These are phyloP conservation scores for Hypolimnas misippus DNA, from an alignment of 2,888 invertebrate genomes.

Conservation along the genomic window DNA sequence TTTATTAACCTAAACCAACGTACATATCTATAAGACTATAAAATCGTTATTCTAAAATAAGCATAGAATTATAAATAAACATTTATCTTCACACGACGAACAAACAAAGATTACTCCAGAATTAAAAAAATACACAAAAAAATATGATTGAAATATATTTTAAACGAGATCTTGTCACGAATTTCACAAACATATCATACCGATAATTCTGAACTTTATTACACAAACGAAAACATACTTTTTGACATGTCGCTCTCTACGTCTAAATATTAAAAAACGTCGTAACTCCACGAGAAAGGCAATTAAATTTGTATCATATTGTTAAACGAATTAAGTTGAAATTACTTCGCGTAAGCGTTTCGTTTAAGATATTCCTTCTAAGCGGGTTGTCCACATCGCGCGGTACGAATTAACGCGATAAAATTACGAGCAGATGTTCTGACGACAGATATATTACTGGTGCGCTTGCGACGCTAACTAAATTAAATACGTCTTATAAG, in stretches of 20 bases:
- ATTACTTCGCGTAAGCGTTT: slow-evolving; percentile 39
- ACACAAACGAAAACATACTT: slow-evolving; percentile 53
- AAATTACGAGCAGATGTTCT: slow-evolving; percentile 65
- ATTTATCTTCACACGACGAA: not conserved
- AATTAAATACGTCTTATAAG: slow-evolving; percentile 33
- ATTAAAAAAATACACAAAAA: slow-evolving; percentile 15
- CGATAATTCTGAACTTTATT: slow-evolving; percentile 46
- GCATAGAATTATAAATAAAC: not conserved
- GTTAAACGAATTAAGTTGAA: slow-evolving; percentile 38
- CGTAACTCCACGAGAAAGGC: slow-evolving; percentile 7
- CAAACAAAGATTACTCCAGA: slow-evolving; percentile 6
- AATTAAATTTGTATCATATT: slow-evolving; percentile 42
- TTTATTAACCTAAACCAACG: not conserved
- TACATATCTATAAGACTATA: not conserved
- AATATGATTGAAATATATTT: slow-evolving; percentile 16
- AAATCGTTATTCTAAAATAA: not conserved
- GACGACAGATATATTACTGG: slow-evolving; percentile 66
- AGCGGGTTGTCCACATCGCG: slow-evolving; percentile 46
- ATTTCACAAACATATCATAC: slow-evolving; percentile 36
- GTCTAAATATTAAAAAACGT: not conserved
- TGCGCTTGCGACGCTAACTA: slow-evolving; percentile 48
- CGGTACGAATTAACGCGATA: slow-evolving; percentile 62
- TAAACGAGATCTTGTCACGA: slow-evolving; percentile 17
- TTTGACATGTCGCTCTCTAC: slow-evolving; percentile 39
- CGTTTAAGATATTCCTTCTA: slow-evolving; percentile 40